Evolutionary conservation across 2,888 invertebrate species (phyloP), one percentile per base, ranked within the genome.

Genomic region (Cephus spinipes): DNA sequence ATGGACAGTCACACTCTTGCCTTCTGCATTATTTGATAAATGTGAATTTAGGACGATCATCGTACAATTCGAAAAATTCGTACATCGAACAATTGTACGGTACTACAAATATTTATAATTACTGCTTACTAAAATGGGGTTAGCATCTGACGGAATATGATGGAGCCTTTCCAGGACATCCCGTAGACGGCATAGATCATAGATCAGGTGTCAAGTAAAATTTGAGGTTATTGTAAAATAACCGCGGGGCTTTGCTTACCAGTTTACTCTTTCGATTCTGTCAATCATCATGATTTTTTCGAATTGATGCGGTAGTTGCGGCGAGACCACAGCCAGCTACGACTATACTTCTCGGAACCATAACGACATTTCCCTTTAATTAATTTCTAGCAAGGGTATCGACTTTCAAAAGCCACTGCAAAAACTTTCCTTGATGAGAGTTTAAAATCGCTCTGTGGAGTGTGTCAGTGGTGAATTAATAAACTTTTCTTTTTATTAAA

Each of bases 271-370:
- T 83, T 81, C 69, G 81, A 84, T 85, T 86, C 83, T 81, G 84
- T 86, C 85, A 86, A 84, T 87, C 83, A 84, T 87, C 83, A 81
- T 79, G 33, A 76, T 79, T 81, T 84, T 80, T 82, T 84, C 74
- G 55, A 74, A 33, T 73, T 30, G 74, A 77, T 80, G 83, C 68
- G 81, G 82, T 81, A 75, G 75, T 77, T 82, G 86, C 77, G 84
- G 84, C 80, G 68, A 76, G 76, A 82, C 81, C 81, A 69, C 80
- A 81, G 68, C 55, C 36, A 55, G 31, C 31, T 15, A 36, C n/a
- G 74, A 74, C n/a, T 30, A 32, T 36, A 69, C 79, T 32, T 77
- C 76, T 75, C 76, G 73, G 73, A 71, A 76, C 68, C 74, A 73
- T 81, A 82, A 84, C 80, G 79, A 84, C 77, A 78, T 78, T 77